phyloP scores from a whole-genome alignment of 2,113 vertebrate genomes.

The Ptyas mucosa region DNA sequence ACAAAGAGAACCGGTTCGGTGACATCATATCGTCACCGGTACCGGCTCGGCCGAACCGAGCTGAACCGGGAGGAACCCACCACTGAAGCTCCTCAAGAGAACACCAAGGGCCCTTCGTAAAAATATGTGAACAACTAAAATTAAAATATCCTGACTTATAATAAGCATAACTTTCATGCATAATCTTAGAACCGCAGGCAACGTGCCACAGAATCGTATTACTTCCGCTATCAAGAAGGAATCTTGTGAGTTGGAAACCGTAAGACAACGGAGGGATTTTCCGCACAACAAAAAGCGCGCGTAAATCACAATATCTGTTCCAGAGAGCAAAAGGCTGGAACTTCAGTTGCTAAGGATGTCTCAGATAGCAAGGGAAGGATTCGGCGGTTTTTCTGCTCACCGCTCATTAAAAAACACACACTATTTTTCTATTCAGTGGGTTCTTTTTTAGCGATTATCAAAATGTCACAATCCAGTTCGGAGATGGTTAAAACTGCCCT shows the following conservation, averaged over 20 bases:
- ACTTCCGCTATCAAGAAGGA: not conserved
- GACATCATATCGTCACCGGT: too few species aligned
- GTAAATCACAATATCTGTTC: not conserved
- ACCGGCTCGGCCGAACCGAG: too few species aligned
- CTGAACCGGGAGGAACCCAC: too few species aligned
- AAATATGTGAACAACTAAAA: not conserved
- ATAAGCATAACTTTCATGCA: not conserved
- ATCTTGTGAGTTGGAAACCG: not conserved
- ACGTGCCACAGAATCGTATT: not conserved
- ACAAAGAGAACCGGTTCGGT: too few species aligned
- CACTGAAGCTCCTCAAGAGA: too few species aligned
- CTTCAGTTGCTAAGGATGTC: not conserved
- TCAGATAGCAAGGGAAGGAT: not conserved
- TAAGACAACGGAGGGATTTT: not conserved
- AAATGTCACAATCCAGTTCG: not conserved
- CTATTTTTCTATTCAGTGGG: not conserved
- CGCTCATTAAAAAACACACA: not conserved
- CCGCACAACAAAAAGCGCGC: too few species aligned
- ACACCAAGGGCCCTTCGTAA: not conserved
- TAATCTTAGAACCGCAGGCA: not conserved
- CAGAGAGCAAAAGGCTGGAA: not conserved
- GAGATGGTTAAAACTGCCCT: not conserved
- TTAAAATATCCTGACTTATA: too few species aligned
- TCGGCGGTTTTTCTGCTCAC: not conserved
- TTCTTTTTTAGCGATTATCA: not conserved